These are phyloP conservation scores for Aspidoscelis tigris DNA, from an alignment of 2,113 vertebrate species.

Conservation along the genomic window DNA sequence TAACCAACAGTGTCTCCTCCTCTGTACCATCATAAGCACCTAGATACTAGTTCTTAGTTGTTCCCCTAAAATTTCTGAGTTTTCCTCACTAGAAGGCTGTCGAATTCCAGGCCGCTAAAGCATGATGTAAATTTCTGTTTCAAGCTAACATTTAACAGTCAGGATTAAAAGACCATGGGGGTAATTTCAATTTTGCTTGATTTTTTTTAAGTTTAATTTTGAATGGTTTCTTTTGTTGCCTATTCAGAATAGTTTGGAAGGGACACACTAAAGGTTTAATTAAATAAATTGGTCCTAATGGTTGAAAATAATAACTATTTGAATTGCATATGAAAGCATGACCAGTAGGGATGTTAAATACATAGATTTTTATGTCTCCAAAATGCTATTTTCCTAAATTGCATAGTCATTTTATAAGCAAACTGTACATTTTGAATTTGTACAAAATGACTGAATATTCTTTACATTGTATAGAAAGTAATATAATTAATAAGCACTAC, in stretches of 20 bases:
- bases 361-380: not conserved
- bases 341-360: not conserved
- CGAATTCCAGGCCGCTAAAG: not conserved
- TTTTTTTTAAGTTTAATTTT: not conserved
- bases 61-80: not conserved
- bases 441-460: conserved; percentile 58
- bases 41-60: not conserved
- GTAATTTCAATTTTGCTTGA: not conserved
- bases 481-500: conserved; percentile 54
- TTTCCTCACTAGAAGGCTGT: not conserved
- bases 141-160: not conserved
- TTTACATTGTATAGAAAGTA: conserved; percentile 49
- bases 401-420: conserved; percentile 53
- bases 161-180: not conserved
- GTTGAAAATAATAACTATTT: not conserved
- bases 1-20: not conserved
- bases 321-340: not conserved
- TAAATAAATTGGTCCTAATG: not conserved
- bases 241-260: not conserved
- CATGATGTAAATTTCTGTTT: not conserved
- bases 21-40: not conserved
- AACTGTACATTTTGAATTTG: conserved; percentile 38
- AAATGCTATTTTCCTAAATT: not conserved
- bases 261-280: not conserved
- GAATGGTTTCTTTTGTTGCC: conserved; percentile 4